phyloP scores from a whole-genome alignment of 2,888 invertebrate genomes.

The Drosophila subsilvestris region DNA sequence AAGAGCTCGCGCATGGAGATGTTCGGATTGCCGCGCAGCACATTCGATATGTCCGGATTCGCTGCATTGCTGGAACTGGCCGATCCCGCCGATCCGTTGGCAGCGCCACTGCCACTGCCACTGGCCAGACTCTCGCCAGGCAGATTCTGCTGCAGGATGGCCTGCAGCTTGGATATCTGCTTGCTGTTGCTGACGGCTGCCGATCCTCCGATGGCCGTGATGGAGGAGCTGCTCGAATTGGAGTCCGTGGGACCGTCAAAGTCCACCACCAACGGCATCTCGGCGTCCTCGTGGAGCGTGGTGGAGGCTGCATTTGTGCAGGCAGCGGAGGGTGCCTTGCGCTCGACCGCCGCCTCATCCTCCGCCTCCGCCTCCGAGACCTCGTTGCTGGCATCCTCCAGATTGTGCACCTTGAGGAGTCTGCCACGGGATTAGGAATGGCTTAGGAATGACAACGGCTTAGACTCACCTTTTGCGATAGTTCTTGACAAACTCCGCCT shows the following conservation, averaged over 20 bases:
- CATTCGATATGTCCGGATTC: constrained; percentile 80
- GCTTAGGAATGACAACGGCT: not conserved
- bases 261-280: constrained; percentile 77
- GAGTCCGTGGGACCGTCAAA: constrained; percentile 81
- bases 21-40: constrained; percentile 87
- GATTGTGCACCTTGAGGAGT: constrained; percentile 90
- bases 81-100: constrained; percentile 7
- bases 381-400: constrained; percentile 85
- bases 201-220: constrained; percentile 51
- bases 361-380: constrained; percentile 81
- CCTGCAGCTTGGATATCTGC: constrained; percentile 83
- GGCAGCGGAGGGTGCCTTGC: constrained; percentile 16
- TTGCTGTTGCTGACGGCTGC: constrained; percentile 41
- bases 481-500: constrained; percentile 84
- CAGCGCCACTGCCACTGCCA: not conserved
- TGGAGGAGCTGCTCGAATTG: constrained; percentile 70
- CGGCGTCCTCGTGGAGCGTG: constrained; percentile 67
- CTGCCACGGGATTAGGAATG: constrained; percentile 84
- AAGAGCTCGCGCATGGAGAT: constrained; percentile 92
- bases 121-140: not conserved
- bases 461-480: constrained; percentile 87
- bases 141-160: constrained; percentile 81
- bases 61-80: not conserved
- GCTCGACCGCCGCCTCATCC: constrained; percentile 68
- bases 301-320: constrained; percentile 6